A percentile compares a stretch with the other conserved stretches of the same genome.
phyloP scores from a whole-genome alignment of 2,888 invertebrate species.

The Dendrolimus pini region DNA sequence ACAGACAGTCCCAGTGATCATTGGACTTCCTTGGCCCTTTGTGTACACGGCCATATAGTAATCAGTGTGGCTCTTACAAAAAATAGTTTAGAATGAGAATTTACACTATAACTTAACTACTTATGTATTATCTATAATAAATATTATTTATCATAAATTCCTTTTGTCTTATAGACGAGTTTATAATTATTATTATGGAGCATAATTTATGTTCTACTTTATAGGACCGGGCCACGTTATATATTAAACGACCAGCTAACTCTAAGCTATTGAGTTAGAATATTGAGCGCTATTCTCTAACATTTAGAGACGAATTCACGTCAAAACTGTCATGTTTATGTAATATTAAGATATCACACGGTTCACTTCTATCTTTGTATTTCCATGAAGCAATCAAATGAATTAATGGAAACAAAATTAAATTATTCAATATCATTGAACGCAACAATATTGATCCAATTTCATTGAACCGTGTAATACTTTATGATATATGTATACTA shows the following conservation, averaged over 20 bases:
- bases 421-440: too few species aligned
- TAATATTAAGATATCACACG: background rate
- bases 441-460: too few species aligned
- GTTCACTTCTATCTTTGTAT: too few species aligned
- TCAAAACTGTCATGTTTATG: conserved; percentile 2
- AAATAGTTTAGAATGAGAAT: conserved; percentile 17
- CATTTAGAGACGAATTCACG: conserved; percentile 1
- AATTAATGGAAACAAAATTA: too few species aligned
- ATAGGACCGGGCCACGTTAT: conserved; percentile 26
- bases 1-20: too few species aligned
- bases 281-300: conserved; percentile 9
- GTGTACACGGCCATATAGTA: too few species aligned
- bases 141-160: conserved; percentile 40
- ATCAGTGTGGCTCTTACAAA: background rate
- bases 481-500: too few species aligned
- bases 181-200: conserved; percentile 23
- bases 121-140: conserved; percentile 9
- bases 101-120: conserved; percentile 14
- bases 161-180: conserved; percentile 45
- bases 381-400: too few species aligned
- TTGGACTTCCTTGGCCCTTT: too few species aligned
- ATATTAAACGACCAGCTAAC: conserved; percentile 2
- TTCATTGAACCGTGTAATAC: too few species aligned
- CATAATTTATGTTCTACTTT: conserved; percentile 18
- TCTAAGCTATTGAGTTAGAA: conserved; percentile 6